Evolutionary conservation across 1,140 invertebrate species (phyloP).

Genomic region (Copidosoma floridanum): DNA sequence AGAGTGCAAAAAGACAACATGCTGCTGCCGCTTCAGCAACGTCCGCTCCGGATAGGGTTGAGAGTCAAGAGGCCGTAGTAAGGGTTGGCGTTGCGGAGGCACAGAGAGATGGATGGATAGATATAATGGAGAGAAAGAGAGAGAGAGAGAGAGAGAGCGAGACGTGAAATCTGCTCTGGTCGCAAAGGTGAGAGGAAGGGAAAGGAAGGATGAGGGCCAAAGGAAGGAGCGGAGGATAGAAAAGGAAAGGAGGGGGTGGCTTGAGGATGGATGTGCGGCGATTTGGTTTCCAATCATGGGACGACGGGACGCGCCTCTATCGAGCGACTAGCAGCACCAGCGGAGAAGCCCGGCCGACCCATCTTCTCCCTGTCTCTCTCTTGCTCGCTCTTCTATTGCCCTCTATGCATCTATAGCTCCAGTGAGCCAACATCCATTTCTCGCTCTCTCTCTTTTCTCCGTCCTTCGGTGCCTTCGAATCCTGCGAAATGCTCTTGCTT

Average conservation of each 20-base stretch:
- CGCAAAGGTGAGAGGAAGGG: constrained; percentile 23
- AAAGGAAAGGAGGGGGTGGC: neutral
- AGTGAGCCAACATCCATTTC: neutral
- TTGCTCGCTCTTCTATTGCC: constrained; percentile 25
- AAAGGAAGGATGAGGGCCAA: neutral
- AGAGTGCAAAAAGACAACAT: neutral
- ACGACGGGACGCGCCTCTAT: constrained; percentile 58
- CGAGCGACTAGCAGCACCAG: too few relatives aligned
- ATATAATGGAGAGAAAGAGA: neutral
- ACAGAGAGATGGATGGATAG: neutral
- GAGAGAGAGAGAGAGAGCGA: neutral
- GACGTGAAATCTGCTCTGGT: constrained; percentile 51
- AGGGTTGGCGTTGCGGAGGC: too few relatives aligned
- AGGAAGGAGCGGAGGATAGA: constrained; percentile 1
- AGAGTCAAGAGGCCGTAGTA: too few relatives aligned
- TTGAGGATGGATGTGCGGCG: constrained; percentile 55
- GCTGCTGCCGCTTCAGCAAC: too few relatives aligned
- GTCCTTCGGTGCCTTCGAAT: neutral
- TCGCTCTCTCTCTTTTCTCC: constrained; percentile 15
- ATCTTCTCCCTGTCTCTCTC: constrained; percentile 34
- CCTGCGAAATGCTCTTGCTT: constrained; percentile 18
- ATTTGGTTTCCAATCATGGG: constrained; percentile 59
- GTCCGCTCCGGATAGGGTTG: too few relatives aligned
- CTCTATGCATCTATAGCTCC: constrained; percentile 22
- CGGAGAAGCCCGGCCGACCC: constrained; percentile 51